Conservation (phyloP, 2,113 vertebrate species). For the Ochotona curzoniae region DNA sequence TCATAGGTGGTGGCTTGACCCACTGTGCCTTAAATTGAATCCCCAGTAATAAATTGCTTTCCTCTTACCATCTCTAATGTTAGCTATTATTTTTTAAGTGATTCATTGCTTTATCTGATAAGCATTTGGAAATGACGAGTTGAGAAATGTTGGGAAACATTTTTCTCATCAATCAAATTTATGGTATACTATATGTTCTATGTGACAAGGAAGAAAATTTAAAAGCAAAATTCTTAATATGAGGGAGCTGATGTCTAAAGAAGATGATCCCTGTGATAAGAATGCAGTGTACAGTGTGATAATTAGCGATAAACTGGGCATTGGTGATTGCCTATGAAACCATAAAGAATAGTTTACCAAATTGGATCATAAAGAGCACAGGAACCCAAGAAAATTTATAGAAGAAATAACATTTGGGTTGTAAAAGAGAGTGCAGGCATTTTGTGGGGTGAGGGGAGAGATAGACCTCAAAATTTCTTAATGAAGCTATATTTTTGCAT, state of each 20-base stretch:
- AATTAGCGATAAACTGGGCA: neutral
- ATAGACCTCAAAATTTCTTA: neutral
- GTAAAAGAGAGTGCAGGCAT: neutral
- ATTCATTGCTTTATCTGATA: neutral
- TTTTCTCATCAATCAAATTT: neutral
- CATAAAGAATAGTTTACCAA: neutral
- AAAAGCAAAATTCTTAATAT: neutral
- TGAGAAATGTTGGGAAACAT: neutral
- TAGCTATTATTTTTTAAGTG: slow-evolving; percentile 14
- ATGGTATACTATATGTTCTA: neutral
- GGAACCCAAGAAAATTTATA: neutral
- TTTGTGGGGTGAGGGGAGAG: neutral
- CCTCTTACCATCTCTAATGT: neutral
- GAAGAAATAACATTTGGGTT: neutral
- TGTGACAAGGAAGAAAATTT: neutral
- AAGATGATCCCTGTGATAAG: neutral
- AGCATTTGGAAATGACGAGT: neutral
- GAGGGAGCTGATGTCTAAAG: neutral
- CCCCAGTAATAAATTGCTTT: neutral
- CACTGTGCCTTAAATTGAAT: too few relatives aligned
- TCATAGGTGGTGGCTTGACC: too few relatives aligned
- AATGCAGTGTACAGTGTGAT: neutral
- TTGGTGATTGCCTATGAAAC: neutral
- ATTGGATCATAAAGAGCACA: neutral
- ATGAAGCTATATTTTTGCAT: neutral